Base-by-base conservation (phyloP, 2,113 vertebrate genomes). In the Nanger granti region DNA sequence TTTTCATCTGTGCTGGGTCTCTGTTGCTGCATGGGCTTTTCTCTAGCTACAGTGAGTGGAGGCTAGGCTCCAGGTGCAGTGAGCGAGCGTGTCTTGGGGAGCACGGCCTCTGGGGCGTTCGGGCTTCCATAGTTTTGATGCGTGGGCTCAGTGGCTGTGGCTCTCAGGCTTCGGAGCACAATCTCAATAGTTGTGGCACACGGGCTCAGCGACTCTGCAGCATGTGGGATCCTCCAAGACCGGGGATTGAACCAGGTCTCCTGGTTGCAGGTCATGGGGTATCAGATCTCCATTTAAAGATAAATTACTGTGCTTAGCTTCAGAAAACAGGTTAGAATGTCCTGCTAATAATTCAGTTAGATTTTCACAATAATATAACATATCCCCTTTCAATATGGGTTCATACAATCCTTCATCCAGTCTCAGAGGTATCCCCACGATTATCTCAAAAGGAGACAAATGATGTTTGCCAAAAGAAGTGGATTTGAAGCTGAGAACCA, bases 81-180 rank as follows among this genome's bases (percentile, higher is more conserved):
- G 22, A 59, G 57, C 3, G 1, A 26, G 57, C 1, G 0, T 26
- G 22, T 73, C 66, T 76, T 26, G 37, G 3, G 69, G 69, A 26
- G 37, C 22, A 3, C 0, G 2, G 11, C 37, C 37, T 76, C 37
- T 41, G 26, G 69, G 12, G 37, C 11, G 0, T 44, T 37, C 37
- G 14, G 22, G 37, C 37, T 26, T 76, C 73, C 5, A 0, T 44
- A 7, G 22, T 76, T 44, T 4, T 7, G n/a, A 12, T 6, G 4
- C 6, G 1, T 44, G 11, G 37, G 37, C 37, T 76, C 73, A 44
- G 37, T 14, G 26, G 22, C 37, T 41, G 37, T 41, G 37, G 73
- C 73, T 14, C 1, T 37, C 73, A 7, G 37, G 73, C 22, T 26
- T 11, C 3, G 3, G 22, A 44, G 73, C 37, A 26, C 73, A 24